Evolutionary conservation across 2,797 vertebrate genomes (phyloP).

Genomic region (Trichosurus vulpecula): DNA sequence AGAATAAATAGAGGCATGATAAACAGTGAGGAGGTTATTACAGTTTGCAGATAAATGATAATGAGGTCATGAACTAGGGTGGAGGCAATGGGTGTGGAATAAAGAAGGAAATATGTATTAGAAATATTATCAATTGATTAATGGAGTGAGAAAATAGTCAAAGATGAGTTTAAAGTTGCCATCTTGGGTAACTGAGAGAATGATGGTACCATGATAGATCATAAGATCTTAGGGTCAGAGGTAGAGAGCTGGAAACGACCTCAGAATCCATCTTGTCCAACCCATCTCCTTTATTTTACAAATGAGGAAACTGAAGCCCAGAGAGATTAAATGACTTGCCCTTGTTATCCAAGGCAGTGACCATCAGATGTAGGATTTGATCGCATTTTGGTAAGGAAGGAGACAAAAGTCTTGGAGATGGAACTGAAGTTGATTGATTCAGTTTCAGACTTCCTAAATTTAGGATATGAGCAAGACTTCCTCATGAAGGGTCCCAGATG

Average conservation of each 20-base stretch:
- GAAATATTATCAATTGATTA: no score
- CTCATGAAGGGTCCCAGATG: background rate
- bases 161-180: no score
- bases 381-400: background rate
- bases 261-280: background rate
- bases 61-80: no score
- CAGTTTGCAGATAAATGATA: no score
- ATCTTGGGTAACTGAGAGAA: no score
- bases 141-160: no score
- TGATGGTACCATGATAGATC: no score
- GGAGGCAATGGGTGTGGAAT: no score
- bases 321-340: background rate
- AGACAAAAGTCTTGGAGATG: background rate
- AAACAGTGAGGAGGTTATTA: no score
- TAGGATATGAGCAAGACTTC: background rate
- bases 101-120: no score
- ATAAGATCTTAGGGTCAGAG: no score
- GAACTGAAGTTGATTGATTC: background rate
- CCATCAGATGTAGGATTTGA: background rate
- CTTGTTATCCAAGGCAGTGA: background rate
- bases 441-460: background rate
- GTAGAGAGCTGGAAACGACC: background rate
- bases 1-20: no score
- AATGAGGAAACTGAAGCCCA: background rate
- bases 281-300: background rate